phyloP scores from a whole-genome alignment of 2,797 vertebrate genomes.

The Ambastaia sidthimunki region DNA sequence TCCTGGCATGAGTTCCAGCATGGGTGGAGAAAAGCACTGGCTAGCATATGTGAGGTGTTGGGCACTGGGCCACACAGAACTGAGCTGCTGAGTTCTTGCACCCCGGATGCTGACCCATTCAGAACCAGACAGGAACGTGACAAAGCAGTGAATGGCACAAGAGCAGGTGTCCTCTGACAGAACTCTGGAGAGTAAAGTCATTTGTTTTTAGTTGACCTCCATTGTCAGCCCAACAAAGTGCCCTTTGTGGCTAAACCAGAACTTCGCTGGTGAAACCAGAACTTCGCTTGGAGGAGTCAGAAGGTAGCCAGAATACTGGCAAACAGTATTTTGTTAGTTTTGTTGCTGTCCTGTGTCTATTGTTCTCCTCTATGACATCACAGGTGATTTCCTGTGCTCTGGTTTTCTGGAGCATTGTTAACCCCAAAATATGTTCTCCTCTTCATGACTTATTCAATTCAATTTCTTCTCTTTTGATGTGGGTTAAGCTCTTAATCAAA shows the following conservation, averaged over 20 bases:
- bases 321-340: background rate
- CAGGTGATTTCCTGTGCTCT: constrained; percentile 44
- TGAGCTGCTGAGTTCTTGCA: constrained; percentile 36
- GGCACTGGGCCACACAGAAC: constrained; percentile 49
- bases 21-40: constrained; percentile 24
- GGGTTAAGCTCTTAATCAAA: constrained; percentile 77
- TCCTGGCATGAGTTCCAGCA: constrained; percentile 32
- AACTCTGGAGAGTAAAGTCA: constrained; percentile 37
- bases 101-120: constrained; percentile 33
- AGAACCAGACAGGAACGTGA: constrained; percentile 38
- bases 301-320: background rate
- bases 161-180: constrained; percentile 51
- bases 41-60: constrained; percentile 42
- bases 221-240: constrained; percentile 51
- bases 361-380: constrained; percentile 27
- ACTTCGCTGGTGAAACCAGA: background rate
- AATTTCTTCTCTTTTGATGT: constrained; percentile 81
- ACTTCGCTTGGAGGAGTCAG: constrained; percentile 23
- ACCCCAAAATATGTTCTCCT: constrained; percentile 47
- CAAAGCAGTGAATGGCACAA: constrained; percentile 37
- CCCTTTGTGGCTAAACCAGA: constrained; percentile 21
- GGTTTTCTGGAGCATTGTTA: constrained; percentile 50
- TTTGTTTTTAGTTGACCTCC: constrained; percentile 52
- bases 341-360: constrained; percentile 5
- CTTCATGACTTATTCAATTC: constrained; percentile 64